Percentiles rank a stretch among this genome's conserved stretches.
Evolutionary conservation across 2,113 vertebrate genomes (phyloP).

Genomic region (Mormyrus iriodes): DNA sequence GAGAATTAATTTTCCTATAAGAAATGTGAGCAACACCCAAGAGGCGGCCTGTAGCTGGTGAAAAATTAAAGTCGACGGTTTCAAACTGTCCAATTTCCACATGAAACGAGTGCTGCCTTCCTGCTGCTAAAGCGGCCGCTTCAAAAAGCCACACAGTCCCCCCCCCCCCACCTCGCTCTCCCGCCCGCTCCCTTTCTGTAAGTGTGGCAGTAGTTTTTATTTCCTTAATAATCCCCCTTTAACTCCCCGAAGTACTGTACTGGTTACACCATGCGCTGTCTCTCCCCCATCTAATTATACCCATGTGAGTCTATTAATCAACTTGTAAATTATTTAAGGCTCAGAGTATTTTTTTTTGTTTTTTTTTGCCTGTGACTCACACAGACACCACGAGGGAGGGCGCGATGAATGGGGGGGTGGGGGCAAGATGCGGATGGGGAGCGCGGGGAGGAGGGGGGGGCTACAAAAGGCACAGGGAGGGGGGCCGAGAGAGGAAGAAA

Average conservation of each 20-base stretch:
- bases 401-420: slow-evolving; percentile 20
- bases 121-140: slow-evolving; percentile 92
- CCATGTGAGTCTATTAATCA: slow-evolving; percentile 99
- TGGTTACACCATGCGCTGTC: slow-evolving; percentile 88
- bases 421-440: not conserved
- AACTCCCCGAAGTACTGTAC: slow-evolving; percentile 94
- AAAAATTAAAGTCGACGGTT: slow-evolving; percentile 99
- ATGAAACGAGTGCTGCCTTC: slow-evolving; percentile 92
- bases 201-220: slow-evolving; percentile 58
- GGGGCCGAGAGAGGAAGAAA: not conserved
- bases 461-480: not conserved
- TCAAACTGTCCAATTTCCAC: slow-evolving; percentile 99
- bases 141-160: slow-evolving; percentile 78
- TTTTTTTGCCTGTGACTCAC: slow-evolving; percentile 76
- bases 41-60: slow-evolving; percentile 91
- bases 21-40: slow-evolving; percentile 78
- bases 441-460: not conserved
- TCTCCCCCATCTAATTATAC: slow-evolving; percentile 99
- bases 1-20: slow-evolving; percentile 74
- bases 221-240: slow-evolving; percentile 73
- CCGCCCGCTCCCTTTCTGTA: slow-evolving; percentile 51
- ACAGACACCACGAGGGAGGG: slow-evolving; percentile 70
- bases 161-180: slow-evolving; percentile 63
- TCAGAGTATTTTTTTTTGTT: slow-evolving; percentile 59
- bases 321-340: slow-evolving; percentile 98